Percentiles rank a stretch among this genome's conserved stretches.
Evolutionary conservation across 1,140 invertebrate genomes (phyloP).

Genomic region (Drosophila sproati): DNA sequence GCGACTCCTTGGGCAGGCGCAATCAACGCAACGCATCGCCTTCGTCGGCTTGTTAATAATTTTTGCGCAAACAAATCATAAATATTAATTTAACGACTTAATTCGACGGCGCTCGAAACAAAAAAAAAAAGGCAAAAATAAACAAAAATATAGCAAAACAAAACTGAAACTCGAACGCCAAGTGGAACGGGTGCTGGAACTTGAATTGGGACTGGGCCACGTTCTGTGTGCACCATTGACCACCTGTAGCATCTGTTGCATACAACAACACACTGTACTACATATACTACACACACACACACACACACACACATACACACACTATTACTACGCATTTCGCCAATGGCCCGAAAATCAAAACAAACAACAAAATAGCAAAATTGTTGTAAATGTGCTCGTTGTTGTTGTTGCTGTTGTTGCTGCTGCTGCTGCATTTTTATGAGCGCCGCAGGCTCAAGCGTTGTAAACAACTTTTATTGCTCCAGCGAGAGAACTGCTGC

Average conservation of each 20-base stretch:
- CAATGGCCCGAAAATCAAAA: conserved; percentile 75
- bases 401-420: conserved; percentile 48
- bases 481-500: background rate
- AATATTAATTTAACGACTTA: conserved; percentile 81
- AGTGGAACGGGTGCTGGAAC: background rate
- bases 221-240: conserved; percentile 33
- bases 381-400: conserved; percentile 66
- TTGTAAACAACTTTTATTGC: conserved; percentile 80
- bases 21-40: conserved; percentile 51
- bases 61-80: conserved; percentile 80
- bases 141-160: background rate
- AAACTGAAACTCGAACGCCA: conserved; percentile 2
- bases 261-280: too few relatives aligned
- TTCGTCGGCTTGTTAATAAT: conserved; percentile 48
- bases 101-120: conserved; percentile 59
- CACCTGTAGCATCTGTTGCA: conserved; percentile 57
- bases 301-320: background rate
- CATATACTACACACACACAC: background rate
- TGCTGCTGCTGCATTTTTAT: conserved; percentile 69
- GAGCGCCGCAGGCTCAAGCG: conserved; percentile 69
- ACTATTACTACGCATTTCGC: conserved; percentile 19
- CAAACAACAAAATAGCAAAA: conserved; percentile 52
- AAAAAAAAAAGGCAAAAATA: background rate
- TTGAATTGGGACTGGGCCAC: conserved; percentile 47
- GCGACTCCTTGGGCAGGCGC: conserved; percentile 23